These are phyloP conservation scores for Probosciger aterrimus DNA, from an alignment of 2,113 vertebrate genomes.

Conservation along the genomic window DNA sequence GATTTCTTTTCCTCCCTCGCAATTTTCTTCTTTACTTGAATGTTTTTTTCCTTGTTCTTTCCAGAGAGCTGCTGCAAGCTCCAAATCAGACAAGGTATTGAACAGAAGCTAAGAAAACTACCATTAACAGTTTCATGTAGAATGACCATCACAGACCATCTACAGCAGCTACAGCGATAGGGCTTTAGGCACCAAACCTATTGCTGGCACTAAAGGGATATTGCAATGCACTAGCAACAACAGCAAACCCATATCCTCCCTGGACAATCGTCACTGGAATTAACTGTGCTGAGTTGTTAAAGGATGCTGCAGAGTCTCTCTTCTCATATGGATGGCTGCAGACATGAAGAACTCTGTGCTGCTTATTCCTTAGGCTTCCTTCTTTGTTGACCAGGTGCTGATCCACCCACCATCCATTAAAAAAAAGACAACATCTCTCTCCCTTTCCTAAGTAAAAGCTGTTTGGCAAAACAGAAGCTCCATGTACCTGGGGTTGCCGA, in stretches of 20 bases:
- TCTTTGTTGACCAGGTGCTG: neutral
- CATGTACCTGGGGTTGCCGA: neutral
- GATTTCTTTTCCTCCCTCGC: neutral
- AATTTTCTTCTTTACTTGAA: neutral
- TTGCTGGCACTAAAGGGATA: neutral
- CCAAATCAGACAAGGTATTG: neutral
- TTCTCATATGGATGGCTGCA: neutral
- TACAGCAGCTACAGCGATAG: neutral
- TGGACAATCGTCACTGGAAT: neutral
- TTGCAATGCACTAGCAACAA: neutral
- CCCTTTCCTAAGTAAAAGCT: neutral
- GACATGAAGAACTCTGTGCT: rapidly evolving
- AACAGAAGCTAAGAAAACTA: neutral
- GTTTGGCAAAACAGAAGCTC: neutral
- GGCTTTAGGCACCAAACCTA: neutral
- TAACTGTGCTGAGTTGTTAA: neutral
- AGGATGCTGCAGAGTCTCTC: neutral
- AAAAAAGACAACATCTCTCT: neutral
- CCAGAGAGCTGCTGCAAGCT: neutral
- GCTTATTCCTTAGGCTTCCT: neutral
- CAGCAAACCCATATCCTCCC: neutral
- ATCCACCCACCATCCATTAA: neutral
- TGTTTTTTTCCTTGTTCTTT: neutral
- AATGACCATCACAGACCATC: neutral
- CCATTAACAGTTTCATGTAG: neutral